Percentiles rank a stretch among this genome's conserved stretches.
Conservation (phyloP, 2,888 invertebrate species). For the Euzetes globulus region DNA sequence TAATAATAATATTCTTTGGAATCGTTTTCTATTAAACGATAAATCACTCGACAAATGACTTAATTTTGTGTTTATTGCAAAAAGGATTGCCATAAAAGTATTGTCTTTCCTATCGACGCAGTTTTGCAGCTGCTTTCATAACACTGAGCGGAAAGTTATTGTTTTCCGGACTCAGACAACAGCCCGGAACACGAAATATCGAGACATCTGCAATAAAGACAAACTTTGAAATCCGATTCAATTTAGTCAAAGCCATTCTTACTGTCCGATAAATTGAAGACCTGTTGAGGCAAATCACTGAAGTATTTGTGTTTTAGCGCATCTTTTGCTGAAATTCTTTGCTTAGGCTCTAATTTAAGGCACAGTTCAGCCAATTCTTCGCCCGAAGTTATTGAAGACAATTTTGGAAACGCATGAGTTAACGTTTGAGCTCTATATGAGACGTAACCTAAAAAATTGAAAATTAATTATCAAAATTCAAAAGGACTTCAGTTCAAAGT, state of each 20-base stretch:
- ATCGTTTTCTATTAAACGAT: not conserved
- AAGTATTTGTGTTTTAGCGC: conserved; percentile 88
- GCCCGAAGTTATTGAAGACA: conserved; percentile 77
- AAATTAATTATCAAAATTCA: no score
- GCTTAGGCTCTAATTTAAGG: conserved; percentile 60
- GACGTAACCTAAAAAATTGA: conserved; percentile 25
- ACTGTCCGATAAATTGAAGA: conserved; percentile 89
- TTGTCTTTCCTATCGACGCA: conserved; percentile 8
- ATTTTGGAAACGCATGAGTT: conserved; percentile 77
- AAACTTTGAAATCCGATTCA: not conserved
- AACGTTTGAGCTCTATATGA: conserved; percentile 56
- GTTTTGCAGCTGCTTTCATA: conserved; percentile 38
- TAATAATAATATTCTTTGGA: not conserved
- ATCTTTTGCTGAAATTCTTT: conserved; percentile 74
- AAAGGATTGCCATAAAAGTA: not conserved
- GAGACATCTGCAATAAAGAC: conserved; percentile 77
- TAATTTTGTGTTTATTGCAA: not conserved
- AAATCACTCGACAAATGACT: not conserved
- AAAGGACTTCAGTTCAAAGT: not conserved
- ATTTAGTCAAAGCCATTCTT: conserved; percentile 47
- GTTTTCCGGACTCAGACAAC: conserved; percentile 73
- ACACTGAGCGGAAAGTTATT: conserved; percentile 47
- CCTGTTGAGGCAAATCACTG: conserved; percentile 74
- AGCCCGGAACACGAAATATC: conserved; percentile 89
- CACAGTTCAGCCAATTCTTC: conserved; percentile 64